Percentiles rank a stretch among this genome's conserved stretches.
phyloP scores from a whole-genome alignment of 2,888 invertebrate species.

The Hanleya hanleyi region DNA sequence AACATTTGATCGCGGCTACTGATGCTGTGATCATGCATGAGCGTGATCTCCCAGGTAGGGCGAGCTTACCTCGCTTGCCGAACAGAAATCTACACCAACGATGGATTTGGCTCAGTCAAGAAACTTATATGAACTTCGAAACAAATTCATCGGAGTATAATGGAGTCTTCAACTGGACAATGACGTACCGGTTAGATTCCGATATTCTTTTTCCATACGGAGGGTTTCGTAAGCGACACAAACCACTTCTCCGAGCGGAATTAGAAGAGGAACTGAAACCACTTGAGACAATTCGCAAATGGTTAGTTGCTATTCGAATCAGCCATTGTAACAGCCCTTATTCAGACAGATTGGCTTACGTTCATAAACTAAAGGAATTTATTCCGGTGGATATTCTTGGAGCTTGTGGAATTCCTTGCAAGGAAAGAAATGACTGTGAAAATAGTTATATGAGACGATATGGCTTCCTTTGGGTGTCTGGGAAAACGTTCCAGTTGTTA shows the following conservation, averaged over 20 bases:
- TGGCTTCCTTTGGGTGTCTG: neutral
- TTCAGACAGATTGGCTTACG: neutral
- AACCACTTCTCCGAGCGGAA: no score
- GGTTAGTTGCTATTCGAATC: neutral
- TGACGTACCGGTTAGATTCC: neutral
- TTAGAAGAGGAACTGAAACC: no score
- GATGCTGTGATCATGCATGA: neutral
- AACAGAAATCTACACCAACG: neutral
- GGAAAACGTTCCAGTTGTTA: slow-evolving; percentile 2
- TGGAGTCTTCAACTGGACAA: slow-evolving; percentile 4
- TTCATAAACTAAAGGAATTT: neutral
- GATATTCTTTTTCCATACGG: neutral
- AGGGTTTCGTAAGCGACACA: neutral
- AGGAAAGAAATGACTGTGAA: neutral
- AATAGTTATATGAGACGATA: neutral
- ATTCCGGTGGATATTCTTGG: neutral
- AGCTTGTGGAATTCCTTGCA: neutral
- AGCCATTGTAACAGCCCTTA: neutral
- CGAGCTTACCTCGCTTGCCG: neutral
- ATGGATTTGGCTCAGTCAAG: neutral
- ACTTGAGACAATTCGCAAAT: no score
- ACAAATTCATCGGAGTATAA: neutral
- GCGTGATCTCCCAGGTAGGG: neutral
- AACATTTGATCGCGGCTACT: neutral
- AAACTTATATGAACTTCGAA: neutral